These are phyloP conservation scores for Larimichthys crocea DNA, from an alignment of 2,113 vertebrate species.

Conservation along the genomic window DNA sequence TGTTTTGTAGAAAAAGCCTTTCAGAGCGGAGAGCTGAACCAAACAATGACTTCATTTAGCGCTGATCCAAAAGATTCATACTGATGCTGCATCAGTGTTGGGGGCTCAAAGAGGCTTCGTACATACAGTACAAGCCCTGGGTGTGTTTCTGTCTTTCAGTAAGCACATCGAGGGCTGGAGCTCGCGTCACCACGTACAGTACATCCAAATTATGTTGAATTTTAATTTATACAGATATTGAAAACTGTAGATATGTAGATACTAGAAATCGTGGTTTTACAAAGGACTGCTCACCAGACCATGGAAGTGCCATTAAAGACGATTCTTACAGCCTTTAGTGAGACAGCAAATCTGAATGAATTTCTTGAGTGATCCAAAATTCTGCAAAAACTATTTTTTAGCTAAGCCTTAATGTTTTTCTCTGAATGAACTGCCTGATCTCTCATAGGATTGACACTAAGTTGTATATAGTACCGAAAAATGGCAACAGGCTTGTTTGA, in stretches of 20 bases:
- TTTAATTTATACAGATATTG: conserved; percentile 69
- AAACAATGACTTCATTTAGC: conserved; percentile 42
- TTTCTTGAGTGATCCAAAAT: conserved; percentile 61
- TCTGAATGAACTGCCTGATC: conserved; percentile 64
- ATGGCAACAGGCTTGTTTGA: conserved; percentile 45
- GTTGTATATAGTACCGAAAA: conserved; percentile 59
- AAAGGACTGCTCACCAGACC: conserved; percentile 73
- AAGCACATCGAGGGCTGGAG: conserved; percentile 5
- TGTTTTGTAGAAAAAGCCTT: conserved; percentile 50
- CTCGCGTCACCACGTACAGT: conserved; percentile 37
- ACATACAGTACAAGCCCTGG: not conserved
- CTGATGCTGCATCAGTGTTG: conserved; percentile 28
- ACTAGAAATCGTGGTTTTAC: conserved; percentile 65
- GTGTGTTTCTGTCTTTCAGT: conserved; percentile 10
- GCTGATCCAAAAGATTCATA: conserved; percentile 46
- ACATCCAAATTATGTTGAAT: conserved; percentile 57
- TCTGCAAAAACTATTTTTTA: conserved; percentile 66
- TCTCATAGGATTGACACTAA: conserved; percentile 57
- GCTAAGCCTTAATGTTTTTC: conserved; percentile 70
- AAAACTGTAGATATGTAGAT: conserved; percentile 78
- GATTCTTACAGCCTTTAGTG: conserved; percentile 75
- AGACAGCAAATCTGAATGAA: conserved; percentile 68
- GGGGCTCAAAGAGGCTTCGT: conserved; percentile 11
- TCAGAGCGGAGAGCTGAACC: conserved; percentile 52
- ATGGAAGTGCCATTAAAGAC: conserved; percentile 80